phyloP scores from a whole-genome alignment of 2,888 invertebrate species.

The Parasteatoda lunata region DNA sequence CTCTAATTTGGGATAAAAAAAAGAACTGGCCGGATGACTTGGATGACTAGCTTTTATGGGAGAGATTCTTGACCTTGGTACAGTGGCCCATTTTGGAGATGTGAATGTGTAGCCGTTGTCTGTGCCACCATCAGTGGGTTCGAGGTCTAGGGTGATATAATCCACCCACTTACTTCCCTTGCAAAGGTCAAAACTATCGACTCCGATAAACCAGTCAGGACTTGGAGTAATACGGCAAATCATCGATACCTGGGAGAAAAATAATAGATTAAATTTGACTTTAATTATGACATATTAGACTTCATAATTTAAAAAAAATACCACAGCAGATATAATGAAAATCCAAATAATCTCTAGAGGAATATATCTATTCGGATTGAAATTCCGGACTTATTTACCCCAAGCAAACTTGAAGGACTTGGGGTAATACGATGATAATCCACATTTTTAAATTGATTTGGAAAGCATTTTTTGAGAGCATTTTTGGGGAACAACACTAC shows the following conservation, averaged over 20 bases:
- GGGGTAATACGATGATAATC: too few species aligned
- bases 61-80: constrained; percentile 90
- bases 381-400: too few species aligned
- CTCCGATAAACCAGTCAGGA: constrained; percentile 94
- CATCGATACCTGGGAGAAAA: constrained; percentile 84
- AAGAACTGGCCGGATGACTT: constrained; percentile 93
- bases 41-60: constrained; percentile 91
- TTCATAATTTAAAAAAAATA: too few species aligned
- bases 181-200: constrained; percentile 92
- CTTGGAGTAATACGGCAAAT: constrained; percentile 93
- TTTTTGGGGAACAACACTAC: too few species aligned
- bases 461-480: too few species aligned
- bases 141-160: constrained; percentile 91
- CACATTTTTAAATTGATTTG: too few species aligned
- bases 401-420: too few species aligned
- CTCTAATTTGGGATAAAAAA: constrained; percentile 92
- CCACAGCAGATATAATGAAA: too few species aligned
- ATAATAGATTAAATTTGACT: constrained; percentile 7
- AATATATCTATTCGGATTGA: too few species aligned
- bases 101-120: constrained; percentile 97
- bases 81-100: constrained; percentile 95
- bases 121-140: constrained; percentile 93
- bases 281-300: neutral
- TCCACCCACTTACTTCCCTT: constrained; percentile 93
- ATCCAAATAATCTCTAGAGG: too few species aligned